A percentile compares a stretch with the other conserved stretches of the same genome.
These are phyloP conservation scores for Apostichopus japonicus DNA, from an alignment of 35 echinoderm and acorn worm species.

Conservation along the genomic window DNA sequence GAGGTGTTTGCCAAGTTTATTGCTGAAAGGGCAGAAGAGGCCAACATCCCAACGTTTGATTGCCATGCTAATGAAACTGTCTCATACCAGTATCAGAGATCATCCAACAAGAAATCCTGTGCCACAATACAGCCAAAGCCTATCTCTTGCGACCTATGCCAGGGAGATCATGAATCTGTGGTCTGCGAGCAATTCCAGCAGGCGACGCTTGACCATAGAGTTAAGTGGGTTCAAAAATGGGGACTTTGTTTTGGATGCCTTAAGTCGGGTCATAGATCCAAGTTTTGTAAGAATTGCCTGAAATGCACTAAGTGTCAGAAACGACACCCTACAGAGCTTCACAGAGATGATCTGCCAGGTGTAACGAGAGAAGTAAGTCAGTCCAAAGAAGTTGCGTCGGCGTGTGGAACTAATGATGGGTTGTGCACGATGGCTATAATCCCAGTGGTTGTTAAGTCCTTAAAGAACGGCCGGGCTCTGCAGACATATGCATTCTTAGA, in stretches of 20 bases:
- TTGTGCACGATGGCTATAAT: no score
- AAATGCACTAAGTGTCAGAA: background rate
- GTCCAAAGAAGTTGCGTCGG: background rate
- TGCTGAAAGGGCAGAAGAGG: background rate
- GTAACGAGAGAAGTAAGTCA: constrained; percentile 1
- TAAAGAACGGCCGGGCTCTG: no score
- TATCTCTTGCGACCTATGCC: no score
- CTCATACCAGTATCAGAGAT: background rate
- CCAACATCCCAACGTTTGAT: background rate
- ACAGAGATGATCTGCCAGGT: background rate
- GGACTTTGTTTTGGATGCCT: constrained; percentile 71
- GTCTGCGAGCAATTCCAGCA: constrained; percentile 14
- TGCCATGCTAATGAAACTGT: background rate
- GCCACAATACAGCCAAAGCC: no score
- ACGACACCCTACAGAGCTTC: constrained; percentile 65
- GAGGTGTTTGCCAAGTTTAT: constrained; percentile 39
- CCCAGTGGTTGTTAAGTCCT: no score
- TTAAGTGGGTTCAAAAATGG: background rate
- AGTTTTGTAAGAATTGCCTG: constrained; percentile 43
- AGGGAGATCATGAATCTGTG: no score
- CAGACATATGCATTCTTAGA: no score
- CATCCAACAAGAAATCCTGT: no score
- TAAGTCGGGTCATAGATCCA: constrained; percentile 48
- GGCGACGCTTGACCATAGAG: no score
- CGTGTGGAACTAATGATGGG: no score